phyloP scores from a whole-genome alignment of 2,113 vertebrate species.

The Limanda limanda region DNA sequence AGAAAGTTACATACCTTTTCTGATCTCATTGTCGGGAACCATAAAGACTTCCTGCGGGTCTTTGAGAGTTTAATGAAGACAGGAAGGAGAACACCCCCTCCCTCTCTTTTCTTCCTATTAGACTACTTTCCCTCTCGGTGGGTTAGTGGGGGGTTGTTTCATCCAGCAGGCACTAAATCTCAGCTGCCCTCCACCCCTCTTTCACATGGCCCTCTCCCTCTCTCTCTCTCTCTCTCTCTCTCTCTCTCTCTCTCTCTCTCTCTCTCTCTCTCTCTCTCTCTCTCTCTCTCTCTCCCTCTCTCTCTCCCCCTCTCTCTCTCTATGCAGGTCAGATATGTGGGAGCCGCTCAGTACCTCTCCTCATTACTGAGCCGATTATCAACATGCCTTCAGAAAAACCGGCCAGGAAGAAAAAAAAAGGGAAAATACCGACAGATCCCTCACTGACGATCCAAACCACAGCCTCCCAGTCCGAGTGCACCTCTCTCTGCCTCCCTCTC shows the following conservation, averaged over 20 bases:
- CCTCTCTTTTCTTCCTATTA: conserved; percentile 69
- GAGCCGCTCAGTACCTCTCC: conserved; percentile 77
- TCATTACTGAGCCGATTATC: conserved; percentile 79
- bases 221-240: conserved; percentile 24
- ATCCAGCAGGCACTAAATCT: conserved; percentile 82
- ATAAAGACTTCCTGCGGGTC: conserved; percentile 66
- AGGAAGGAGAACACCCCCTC: conserved; percentile 60
- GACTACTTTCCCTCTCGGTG: conserved; percentile 74
- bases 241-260: not conserved
- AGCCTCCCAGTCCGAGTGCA: not conserved
- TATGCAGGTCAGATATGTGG: conserved; percentile 72
- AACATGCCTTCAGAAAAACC: conserved; percentile 59
- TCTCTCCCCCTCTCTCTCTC: conserved; percentile 54
- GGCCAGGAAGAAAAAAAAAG: not conserved
- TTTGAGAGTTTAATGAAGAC: conserved; percentile 62
- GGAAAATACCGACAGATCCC: conserved; percentile 20
- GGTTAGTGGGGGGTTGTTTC: conserved; percentile 82
- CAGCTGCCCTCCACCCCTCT: conserved; percentile 72
- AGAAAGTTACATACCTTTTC: conserved; percentile 71
- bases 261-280: conserved; percentile 43
- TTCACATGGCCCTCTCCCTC: conserved; percentile 64
- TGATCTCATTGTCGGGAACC: conserved; percentile 69
- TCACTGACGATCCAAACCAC: conserved; percentile 47
- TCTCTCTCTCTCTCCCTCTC: conserved; percentile 18
- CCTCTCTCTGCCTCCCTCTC: not conserved